Conservation (phyloP, 2,888 invertebrate genomes). For the Melipona bicolor region DNA sequence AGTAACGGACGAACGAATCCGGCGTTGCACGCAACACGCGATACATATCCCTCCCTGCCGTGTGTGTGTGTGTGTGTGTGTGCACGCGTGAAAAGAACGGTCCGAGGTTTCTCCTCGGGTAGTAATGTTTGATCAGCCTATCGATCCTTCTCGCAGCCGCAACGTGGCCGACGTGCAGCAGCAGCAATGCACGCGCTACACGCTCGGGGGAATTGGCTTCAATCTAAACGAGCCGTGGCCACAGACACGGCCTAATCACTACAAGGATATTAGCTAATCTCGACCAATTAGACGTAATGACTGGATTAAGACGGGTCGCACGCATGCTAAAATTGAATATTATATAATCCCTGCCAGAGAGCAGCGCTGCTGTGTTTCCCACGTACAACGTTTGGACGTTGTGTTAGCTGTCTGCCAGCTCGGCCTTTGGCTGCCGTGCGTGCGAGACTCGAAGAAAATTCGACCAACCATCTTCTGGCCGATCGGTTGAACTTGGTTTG, state of each 20-base stretch:
- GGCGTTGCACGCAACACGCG: conserved; percentile 4
- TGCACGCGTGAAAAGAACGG: conserved; percentile 45
- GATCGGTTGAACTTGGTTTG: no score
- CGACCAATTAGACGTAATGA: conserved; percentile 77
- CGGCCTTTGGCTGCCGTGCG: conserved; percentile 51
- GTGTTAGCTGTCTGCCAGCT: conserved; percentile 43
- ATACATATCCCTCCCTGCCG: conserved; percentile 2
- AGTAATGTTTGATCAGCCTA: conserved; percentile 59
- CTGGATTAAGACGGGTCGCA: conserved; percentile 76
- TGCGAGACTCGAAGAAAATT: conserved; percentile 58
- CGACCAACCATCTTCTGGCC: conserved; percentile 49
- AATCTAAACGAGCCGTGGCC: conserved; percentile 72
- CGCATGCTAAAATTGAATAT: conserved; percentile 77
- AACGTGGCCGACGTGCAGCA: conserved; percentile 21
- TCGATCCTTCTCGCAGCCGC: conserved; percentile 53
- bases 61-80: neutral
- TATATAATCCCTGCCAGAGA: conserved; percentile 70
- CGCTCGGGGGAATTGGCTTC: conserved; percentile 73
- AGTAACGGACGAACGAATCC: neutral
- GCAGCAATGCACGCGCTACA: conserved; percentile 42
- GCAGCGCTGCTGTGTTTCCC: conserved; percentile 66
- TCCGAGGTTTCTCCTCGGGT: conserved; percentile 39
- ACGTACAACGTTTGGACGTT: conserved; percentile 62
- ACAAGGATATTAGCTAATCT: conserved; percentile 77
- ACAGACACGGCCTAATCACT: conserved; percentile 73